Base-by-base conservation (phyloP, 2,113 vertebrate genomes). In the Gavia stellata region DNA sequence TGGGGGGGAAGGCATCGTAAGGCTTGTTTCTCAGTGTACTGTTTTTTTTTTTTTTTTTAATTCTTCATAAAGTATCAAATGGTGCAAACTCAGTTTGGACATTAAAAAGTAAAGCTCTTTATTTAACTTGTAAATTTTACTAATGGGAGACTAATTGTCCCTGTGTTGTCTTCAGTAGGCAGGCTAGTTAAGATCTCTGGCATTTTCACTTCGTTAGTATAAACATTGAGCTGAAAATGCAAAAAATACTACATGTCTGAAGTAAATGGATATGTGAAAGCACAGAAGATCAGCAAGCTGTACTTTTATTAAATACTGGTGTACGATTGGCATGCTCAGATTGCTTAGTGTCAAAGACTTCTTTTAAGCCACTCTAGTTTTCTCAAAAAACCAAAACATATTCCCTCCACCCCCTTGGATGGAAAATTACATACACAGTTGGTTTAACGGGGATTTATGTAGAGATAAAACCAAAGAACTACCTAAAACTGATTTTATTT, bases 161-260 rank as follows among this genome's bases (percentile, higher is more conserved):
- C 3, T 14, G 3, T 17, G 15, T 45, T 80, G 26, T 29, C 13
- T 63, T 79, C 9, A 5, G 6, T n/a, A 21, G 7, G 11, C 58
- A 38, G 31, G 6, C 5, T 36, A 40, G 31, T 45, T 67, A 49
- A 70, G 70, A 44, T 17, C 52, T 50, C 9, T 24, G 36, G 17
- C 40, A 14, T 42, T 62, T 36, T 34, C 11, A 3, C 26, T 87
- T 62, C 0, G 5, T n/a, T 65, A 61, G 6, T 86, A 6, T 11
- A 81, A 38, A 17, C n/a, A 11, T 26, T 61, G n/a, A 61, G 17
- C 0, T 28, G 24, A 61, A 80, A 73, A 25, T 61, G 17, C 17
- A 31, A 14, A 44, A 58, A 47, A 3, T 8, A 3, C 23, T 33
- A 0, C 5, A 0, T 21, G 10, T 3, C 23, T 44, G 31, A 80